Base-by-base conservation (phyloP, 1,140 invertebrate genomes). In the Penaeus chinensis region DNA sequence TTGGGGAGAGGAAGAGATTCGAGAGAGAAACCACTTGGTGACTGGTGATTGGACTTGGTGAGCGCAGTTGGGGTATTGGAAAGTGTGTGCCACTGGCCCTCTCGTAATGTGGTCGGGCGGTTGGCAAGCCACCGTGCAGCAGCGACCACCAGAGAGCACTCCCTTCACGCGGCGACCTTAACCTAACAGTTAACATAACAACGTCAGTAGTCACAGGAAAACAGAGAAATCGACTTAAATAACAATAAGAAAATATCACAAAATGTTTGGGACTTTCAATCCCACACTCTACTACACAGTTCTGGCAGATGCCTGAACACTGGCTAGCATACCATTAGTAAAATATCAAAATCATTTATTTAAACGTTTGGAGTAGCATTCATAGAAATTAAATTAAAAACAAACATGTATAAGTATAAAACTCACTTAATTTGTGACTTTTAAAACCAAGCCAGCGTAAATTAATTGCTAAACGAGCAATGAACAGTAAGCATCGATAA, bases 211-310 rank as follows among this genome's bases (percentile, higher is more conserved):
- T 90, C 88, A 90, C 89, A 90, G 87, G 87, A 90, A 90, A 90
- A 90, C 89, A 90, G 87, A 90, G 87, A 90, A 87, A 84, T 90
- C 84, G 89, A 90, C 89, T 90, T 90, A 90, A 90, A 89, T 88
- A 90, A 90, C 89, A 89, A 90, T 90, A 90, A 90, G 89, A 90
- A 90, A 90, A 90, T 90, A 90, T 90, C 89, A 90, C 89, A 90
- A 90, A 90, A 90, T 90, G 87, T 90, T 89, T 74, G 88, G 89
- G 89, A 89, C 54, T 83, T 83, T 77, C 69, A 76, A 42, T 81
- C 88, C 88, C 88, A 82, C 69, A 89, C 82, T 85, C 84, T 89
- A 89, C 88, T 89, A 89, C 88, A 76, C 62, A 74, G 79, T 85
- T 84, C 79, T 20, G 47, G 71, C 77, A 60, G 77, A 65, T 37